Evolutionary conservation across 2,113 vertebrate genomes (phyloP).

Genomic region (Megaceryle torquata): DNA sequence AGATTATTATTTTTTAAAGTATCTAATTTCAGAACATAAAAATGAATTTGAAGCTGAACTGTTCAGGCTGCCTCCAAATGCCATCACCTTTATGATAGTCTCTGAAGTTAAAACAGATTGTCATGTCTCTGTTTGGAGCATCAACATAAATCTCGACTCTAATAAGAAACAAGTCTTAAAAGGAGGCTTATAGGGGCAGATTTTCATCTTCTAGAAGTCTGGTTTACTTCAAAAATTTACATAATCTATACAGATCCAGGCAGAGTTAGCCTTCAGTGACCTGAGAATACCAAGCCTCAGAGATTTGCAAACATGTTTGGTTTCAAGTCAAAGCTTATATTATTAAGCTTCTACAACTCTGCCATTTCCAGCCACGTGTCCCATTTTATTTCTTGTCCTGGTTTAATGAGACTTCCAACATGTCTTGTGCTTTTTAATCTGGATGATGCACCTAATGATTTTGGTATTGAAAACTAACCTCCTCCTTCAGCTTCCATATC

Average conservation of each 20-base stretch:
- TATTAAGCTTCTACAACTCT: background rate
- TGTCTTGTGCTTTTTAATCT: slow-evolving; percentile 11
- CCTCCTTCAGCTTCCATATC: background rate
- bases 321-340: slow-evolving; percentile 17
- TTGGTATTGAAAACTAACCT: slow-evolving; percentile 20
- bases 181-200: slow-evolving; percentile 35
- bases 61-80: slow-evolving; percentile 1
- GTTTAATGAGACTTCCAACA: background rate
- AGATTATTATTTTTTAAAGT: slow-evolving; percentile 22
- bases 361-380: background rate
- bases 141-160: background rate
- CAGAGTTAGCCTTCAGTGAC: slow-evolving; percentile 19
- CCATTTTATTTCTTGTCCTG: background rate
- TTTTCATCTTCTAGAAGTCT: slow-evolving; percentile 52
- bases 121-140: slow-evolving; percentile 15
- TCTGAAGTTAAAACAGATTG: slow-evolving; percentile 31
- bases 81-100: slow-evolving; percentile 27
- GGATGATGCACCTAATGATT: slow-evolving; percentile 17
- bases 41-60: background rate
- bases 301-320: background rate
- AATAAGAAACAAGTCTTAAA: slow-evolving; percentile 47
- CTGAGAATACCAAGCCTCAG: slow-evolving; percentile 10
- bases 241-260: slow-evolving; percentile 35
- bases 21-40: slow-evolving; percentile 49
- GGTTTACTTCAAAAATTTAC: slow-evolving; percentile 52